These are phyloP conservation scores for Labrus mixtus DNA, from an alignment of 2,113 vertebrate genomes.

Conservation along the genomic window DNA sequence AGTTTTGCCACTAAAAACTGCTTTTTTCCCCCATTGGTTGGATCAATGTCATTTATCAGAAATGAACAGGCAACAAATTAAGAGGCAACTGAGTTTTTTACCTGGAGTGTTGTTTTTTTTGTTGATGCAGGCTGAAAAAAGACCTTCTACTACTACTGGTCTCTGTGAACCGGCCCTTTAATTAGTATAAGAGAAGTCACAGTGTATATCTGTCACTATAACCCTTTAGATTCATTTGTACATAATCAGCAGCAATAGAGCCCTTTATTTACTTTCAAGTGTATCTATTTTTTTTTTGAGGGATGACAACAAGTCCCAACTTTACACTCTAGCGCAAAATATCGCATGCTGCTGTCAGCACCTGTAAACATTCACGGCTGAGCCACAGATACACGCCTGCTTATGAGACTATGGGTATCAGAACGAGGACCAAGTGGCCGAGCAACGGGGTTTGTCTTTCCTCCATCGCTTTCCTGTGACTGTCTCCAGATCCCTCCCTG, in stretches of 20 bases:
- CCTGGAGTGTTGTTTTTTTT: no score
- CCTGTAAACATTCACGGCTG: conserved; percentile 32
- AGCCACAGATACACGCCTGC: conserved; percentile 43
- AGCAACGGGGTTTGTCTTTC: conserved; percentile 18
- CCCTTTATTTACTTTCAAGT: conserved; percentile 26
- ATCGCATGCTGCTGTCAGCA: conserved; percentile 9
- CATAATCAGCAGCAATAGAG: background rate
- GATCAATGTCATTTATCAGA: no score
- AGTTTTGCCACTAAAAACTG: no score
- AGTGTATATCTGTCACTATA: conserved; percentile 4
- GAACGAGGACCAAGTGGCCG: conserved; percentile 28
- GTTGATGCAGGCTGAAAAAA: no score
- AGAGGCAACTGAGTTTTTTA: no score
- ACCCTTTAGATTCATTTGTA: background rate
- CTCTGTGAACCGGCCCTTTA: background rate
- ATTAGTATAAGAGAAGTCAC: conserved; percentile 9
- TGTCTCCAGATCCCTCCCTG: conserved; percentile 56
- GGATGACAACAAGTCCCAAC: conserved; percentile 5
- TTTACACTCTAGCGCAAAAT: conserved; percentile 5
- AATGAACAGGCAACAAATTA: no score
- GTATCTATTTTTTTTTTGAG: conserved; percentile 32
- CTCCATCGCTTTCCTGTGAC: conserved; percentile 49
- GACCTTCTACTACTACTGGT: no score
- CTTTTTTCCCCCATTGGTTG: no score
- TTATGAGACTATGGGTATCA: conserved; percentile 9